Conservation (phyloP, 1,140 invertebrate species). For the Drosophila orena region DNA sequence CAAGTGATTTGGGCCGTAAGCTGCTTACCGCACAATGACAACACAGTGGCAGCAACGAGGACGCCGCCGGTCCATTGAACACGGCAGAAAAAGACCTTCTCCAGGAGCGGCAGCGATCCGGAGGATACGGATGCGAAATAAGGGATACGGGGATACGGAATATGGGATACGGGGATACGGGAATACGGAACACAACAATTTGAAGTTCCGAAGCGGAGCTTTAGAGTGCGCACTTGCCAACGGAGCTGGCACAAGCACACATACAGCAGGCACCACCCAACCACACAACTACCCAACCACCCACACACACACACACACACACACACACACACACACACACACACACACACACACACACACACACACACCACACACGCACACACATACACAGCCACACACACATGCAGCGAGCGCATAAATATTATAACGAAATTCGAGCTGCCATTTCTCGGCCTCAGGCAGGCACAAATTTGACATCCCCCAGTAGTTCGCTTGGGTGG, state of each 20-base stretch:
- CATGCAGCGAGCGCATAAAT: conserved; percentile 42
- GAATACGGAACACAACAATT: conserved; percentile 13
- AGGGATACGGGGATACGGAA: too few species aligned
- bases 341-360: neutral
- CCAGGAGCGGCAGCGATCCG: neutral
- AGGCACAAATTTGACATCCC: conserved; percentile 39
- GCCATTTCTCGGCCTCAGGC: conserved; percentile 38
- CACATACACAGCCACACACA: neutral
- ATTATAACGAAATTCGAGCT: conserved; percentile 59
- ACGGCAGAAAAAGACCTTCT: neutral
- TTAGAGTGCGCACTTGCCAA: conserved; percentile 38
- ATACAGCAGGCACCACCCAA: neutral
- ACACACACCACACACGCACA: neutral
- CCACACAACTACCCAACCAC: conserved; percentile 11
- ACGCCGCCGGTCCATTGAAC: neutral
- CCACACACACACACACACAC: neutral
- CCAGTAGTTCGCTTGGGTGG: conserved; percentile 2
- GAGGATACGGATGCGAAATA: neutral
- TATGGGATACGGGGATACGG: too few species aligned
- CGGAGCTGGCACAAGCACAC: neutral
- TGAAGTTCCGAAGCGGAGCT: conserved; percentile 9
- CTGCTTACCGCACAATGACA: conserved; percentile 27
- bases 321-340: too few species aligned
- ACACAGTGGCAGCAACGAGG: conserved; percentile 3
- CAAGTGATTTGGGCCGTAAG: conserved; percentile 30